Evolutionary conservation across 2,113 vertebrate species (phyloP).

Genomic region (Periophthalmodon schlosseri): DNA sequence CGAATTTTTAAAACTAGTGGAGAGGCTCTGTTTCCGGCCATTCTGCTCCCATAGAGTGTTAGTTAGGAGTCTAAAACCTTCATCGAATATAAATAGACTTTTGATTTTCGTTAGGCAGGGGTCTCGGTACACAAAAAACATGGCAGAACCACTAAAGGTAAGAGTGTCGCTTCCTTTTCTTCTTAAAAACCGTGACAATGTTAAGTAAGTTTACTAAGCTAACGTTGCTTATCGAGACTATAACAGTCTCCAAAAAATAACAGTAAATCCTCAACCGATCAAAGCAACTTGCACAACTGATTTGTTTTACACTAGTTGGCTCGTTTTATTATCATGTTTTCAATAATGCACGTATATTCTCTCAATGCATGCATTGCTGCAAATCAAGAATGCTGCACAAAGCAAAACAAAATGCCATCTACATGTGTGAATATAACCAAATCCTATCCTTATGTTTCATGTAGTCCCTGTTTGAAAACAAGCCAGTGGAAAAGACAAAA

Average conservation of each 20-base stretch:
- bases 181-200: not conserved
- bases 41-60: not conserved
- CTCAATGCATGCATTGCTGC: not conserved
- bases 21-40: not conserved
- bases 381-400: not conserved
- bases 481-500: constrained; percentile 75
- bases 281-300: not conserved
- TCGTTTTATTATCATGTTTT: not conserved
- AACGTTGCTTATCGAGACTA: not conserved
- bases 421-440: not conserved
- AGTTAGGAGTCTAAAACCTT: not conserved
- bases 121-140: constrained; percentile 32
- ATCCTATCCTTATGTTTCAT: not conserved
- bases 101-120: not conserved
- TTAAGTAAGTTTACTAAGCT: not conserved
- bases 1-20: not conserved
- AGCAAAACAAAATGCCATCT: not conserved
- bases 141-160: constrained; percentile 77
- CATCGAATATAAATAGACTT: not conserved
- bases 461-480: constrained; percentile 82
- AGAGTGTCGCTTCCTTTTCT: constrained; percentile 1
- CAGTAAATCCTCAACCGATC: not conserved
- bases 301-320: not conserved
- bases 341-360: not conserved
- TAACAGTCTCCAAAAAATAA: not conserved